Percentiles rank a stretch among this genome's conserved stretches.
phyloP scores from a whole-genome alignment of 30 jellyfish, hydroid and myxozoan genomes.

The Morbakka virulenta region DNA sequence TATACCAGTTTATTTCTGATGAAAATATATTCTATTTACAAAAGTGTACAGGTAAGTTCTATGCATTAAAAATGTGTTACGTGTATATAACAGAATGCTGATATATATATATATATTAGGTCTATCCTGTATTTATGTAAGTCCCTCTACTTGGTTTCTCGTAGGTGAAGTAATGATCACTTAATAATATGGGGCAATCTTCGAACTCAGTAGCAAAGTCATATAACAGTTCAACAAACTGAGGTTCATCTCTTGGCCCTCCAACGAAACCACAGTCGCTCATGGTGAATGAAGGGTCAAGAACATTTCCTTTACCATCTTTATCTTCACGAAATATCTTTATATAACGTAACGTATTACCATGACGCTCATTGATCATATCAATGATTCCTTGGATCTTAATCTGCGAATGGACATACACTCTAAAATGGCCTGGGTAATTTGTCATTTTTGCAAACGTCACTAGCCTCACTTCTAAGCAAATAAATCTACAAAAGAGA shows the following conservation, averaged over 20 bases:
- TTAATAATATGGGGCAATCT: conserved; percentile 54
- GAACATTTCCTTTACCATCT: conserved; percentile 14
- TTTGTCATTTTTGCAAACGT: conserved; percentile 35
- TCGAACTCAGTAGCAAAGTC: conserved; percentile 58
- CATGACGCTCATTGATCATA: conserved; percentile 41
- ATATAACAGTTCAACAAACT: conserved; percentile 35
- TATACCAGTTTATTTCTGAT: no score
- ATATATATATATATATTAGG: no score
- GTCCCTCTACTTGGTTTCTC: conserved; percentile 48
- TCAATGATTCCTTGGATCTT: conserved; percentile 55
- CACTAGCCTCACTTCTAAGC: conserved; percentile 41
- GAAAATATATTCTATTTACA: no score
- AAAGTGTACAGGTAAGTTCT: no score
- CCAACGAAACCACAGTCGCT: conserved; percentile 62
- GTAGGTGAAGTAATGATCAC: conserved; percentile 43
- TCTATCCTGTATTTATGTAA: no score
- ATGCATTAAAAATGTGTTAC: no score
- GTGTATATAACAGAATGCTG: no score
- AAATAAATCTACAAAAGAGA: conserved; percentile 36
- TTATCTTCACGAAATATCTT: conserved; percentile 35
- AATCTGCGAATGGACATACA: conserved; percentile 53
- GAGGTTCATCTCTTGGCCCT: conserved; percentile 60
- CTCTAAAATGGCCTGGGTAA: conserved; percentile 67
- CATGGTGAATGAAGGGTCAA: conserved; percentile 49
- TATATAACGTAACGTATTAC: conserved; percentile 39